A percentile compares a stretch with the other conserved stretches of the same genome.
phyloP scores from a whole-genome alignment of 2,888 invertebrate genomes.

The Pegoplata infirma region DNA sequence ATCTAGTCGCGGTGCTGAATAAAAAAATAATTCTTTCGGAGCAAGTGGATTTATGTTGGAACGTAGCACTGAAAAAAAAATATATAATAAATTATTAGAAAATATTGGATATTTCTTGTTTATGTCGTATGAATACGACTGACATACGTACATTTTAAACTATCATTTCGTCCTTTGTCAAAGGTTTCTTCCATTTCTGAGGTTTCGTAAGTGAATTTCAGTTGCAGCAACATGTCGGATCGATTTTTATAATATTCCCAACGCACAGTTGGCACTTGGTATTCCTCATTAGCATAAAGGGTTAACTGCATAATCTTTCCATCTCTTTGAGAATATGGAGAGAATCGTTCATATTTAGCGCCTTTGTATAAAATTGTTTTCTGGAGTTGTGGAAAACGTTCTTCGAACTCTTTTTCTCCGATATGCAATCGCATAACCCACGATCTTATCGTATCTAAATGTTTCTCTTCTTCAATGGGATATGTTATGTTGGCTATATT shows the following conservation, averaged over 20 bases:
- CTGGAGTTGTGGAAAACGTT: conserved; percentile 86
- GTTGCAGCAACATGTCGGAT: conserved; percentile 81
- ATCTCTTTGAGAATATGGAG: conserved; percentile 86
- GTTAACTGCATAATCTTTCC: conserved; percentile 79
- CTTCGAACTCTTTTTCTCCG: conserved; percentile 80
- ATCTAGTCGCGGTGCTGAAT: conserved; percentile 82
- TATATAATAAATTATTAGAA: too few species aligned
- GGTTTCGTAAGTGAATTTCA: conserved; percentile 79
- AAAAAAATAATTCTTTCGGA: conserved; percentile 75
- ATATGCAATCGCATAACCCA: conserved; percentile 86
- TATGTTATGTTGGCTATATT: conserved; percentile 78
- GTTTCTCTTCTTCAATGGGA: conserved; percentile 81
- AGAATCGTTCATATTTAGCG: conserved; percentile 86
- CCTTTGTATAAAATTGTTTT: conserved; percentile 85
- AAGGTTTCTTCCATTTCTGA: conserved; percentile 82
- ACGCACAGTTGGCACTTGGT: conserved; percentile 74
- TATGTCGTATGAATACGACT: not conserved
- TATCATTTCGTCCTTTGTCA: conserved; percentile 83
- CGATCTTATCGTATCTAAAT: conserved; percentile 86
- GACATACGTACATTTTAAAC: conserved; percentile 81
- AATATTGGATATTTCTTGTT: too few species aligned
- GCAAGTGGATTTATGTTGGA: conserved; percentile 66
- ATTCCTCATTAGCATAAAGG: conserved; percentile 69
- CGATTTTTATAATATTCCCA: conserved; percentile 84
- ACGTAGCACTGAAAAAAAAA: conserved; percentile 67